Conservation (phyloP, 2,797 vertebrate genomes). For the Gobio occitaniae region DNA sequence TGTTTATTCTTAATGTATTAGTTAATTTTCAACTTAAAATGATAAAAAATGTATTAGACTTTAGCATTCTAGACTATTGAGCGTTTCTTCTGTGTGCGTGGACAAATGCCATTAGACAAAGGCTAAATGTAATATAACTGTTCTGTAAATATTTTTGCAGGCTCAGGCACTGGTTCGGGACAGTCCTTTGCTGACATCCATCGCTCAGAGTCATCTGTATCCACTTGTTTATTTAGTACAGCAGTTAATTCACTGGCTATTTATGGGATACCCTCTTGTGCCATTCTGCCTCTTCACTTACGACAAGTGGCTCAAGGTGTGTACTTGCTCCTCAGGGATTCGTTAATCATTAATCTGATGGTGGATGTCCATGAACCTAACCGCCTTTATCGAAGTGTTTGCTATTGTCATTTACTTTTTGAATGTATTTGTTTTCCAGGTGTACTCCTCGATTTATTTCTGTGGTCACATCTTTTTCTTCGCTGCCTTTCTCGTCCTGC, state of each 20-base stretch:
- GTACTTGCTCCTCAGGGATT: neutral
- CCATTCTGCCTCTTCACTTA: conserved; percentile 95
- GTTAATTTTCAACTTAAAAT: neutral
- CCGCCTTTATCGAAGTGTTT: neutral
- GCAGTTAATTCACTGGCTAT: conserved; percentile 93
- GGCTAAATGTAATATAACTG: conserved; percentile 25
- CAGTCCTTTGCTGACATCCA: conserved; percentile 79
- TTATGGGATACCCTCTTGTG: conserved; percentile 94
- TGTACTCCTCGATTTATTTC: conserved; percentile 93
- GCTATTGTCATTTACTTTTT: neutral
- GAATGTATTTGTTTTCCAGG: conserved; percentile 76
- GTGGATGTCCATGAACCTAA: neutral
- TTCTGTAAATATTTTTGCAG: conserved; percentile 69
- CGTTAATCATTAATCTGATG: neutral
- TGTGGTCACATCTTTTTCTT: conserved; percentile 90
- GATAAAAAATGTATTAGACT: neutral
- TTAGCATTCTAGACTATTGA: neutral
- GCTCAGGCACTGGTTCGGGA: conserved; percentile 82
- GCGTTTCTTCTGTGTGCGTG: neutral
- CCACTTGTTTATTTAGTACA: conserved; percentile 88
- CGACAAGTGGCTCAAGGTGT: conserved; percentile 96
- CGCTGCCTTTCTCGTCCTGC: conserved; percentile 80
- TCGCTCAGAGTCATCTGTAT: conserved; percentile 81
- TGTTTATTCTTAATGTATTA: neutral
- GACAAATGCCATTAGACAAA: neutral